A percentile compares a stretch with the other conserved stretches of the same genome.
Conservation (phyloP, 2,888 invertebrate species). For the Pardosa pseudoannulata region DNA sequence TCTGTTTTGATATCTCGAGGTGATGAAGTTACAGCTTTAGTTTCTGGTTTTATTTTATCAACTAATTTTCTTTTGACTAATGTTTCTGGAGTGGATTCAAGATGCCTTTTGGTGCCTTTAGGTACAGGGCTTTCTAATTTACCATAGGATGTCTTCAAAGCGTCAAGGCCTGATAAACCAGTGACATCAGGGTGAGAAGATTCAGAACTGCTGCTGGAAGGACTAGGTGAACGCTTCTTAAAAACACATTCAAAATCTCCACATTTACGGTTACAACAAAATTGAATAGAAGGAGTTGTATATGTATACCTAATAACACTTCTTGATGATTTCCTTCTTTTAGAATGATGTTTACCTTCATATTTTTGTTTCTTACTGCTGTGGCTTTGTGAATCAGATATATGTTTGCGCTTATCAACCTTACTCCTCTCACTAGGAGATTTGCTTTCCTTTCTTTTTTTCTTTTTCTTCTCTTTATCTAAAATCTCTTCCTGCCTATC, state of each 20-base stretch:
- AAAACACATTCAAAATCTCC: conserved; percentile 31
- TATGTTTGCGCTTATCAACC: conserved; percentile 1
- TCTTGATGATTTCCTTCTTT: not conserved
- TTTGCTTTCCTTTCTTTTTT: not conserved
- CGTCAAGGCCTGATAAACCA: conserved; percentile 41
- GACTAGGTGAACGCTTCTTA: conserved; percentile 13
- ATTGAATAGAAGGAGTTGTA: conserved; percentile 43
- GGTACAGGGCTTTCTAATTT: conserved; percentile 31
- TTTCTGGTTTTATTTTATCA: not conserved
- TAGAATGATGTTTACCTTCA: not conserved
- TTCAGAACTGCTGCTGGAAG: not conserved
- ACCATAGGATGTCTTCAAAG: conserved; percentile 45
- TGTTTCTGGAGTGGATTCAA: not conserved
- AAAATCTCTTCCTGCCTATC: not conserved
- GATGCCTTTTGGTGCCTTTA: not conserved
- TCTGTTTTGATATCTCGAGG: not conserved
- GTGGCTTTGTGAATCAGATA: not conserved
- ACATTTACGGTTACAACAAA: conserved; percentile 56
- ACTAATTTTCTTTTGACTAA: not conserved
- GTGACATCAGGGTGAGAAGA: conserved; percentile 11
- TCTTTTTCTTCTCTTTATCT: not conserved
- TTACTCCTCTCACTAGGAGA: not conserved
- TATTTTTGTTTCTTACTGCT: conserved; percentile 11
- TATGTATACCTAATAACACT: conserved; percentile 42
- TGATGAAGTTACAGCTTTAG: not conserved